Conservation (phyloP, 1,140 invertebrate genomes). For the Drosophila sulfurigaster region DNA sequence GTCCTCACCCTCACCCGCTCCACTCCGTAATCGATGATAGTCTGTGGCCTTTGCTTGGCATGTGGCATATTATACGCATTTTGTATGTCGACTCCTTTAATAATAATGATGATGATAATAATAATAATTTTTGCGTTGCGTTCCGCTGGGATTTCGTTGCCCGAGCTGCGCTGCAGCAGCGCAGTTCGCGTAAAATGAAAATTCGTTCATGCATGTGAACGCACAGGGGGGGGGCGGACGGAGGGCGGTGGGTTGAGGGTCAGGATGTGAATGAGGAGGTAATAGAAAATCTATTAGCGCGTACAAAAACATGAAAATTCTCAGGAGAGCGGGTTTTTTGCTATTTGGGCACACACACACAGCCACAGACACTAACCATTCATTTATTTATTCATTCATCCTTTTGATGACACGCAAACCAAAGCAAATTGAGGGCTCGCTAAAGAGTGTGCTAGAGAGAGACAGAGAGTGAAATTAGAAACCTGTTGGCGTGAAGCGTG, state of each 20-base stretch:
- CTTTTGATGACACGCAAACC: constrained; percentile 50
- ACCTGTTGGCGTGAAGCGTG: constrained; percentile 72
- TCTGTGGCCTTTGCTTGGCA: constrained; percentile 17
- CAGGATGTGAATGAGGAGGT: constrained; percentile 23
- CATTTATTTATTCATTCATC: constrained; percentile 49
- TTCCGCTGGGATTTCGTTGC: constrained; percentile 63
- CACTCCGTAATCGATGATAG: neutral
- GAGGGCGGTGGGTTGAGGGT: neutral
- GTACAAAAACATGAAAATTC: constrained; percentile 48
- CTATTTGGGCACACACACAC: neutral
- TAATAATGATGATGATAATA: constrained; percentile 75
- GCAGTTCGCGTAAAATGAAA: constrained; percentile 70
- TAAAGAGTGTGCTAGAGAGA: neutral
- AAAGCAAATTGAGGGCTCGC: constrained; percentile 2
- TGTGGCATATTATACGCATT: constrained; percentile 74
- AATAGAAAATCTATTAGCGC: constrained; percentile 81
- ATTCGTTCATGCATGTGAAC: constrained; percentile 72
- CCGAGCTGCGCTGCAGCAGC: constrained; percentile 1
- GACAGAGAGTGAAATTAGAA: constrained; percentile 62
- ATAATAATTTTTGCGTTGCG: constrained; percentile 64
- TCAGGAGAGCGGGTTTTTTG: constrained; percentile 30
- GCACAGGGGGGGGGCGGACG: neutral
- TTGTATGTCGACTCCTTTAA: constrained; percentile 71
- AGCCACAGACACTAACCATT: constrained; percentile 17
- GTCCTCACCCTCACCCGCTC: no score